A percentile compares a stretch with the other conserved stretches of the same genome.
These are phyloP conservation scores for Andrena flavipes DNA, from an alignment of 2,888 invertebrate species.

Conservation along the genomic window DNA sequence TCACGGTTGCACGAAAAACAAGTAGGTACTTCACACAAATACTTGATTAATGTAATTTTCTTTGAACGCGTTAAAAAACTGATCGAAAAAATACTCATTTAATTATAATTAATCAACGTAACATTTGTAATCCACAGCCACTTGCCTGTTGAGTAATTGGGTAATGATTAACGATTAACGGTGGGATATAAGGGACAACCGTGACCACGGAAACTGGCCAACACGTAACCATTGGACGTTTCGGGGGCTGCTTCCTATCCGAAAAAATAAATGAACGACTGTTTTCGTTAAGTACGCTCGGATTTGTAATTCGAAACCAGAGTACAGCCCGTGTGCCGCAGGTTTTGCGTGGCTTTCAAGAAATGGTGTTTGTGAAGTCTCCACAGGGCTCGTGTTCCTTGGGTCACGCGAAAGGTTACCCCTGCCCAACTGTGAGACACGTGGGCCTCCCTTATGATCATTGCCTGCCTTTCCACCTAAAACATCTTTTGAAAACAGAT, in stretches of 20 bases:
- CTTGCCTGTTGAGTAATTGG: neutral
- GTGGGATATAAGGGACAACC: neutral
- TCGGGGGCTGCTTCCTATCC: neutral
- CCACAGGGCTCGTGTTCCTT: conserved; percentile 51
- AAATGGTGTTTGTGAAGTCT: conserved; percentile 30
- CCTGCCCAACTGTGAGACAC: conserved; percentile 72
- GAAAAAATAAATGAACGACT: conserved; percentile 6
- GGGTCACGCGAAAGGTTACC: conserved; percentile 80
- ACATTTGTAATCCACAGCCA: neutral
- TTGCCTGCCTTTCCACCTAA: conserved; percentile 37
- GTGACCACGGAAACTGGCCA: neutral
- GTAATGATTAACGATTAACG: neutral
- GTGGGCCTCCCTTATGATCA: conserved; percentile 66
- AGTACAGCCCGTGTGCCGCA: neutral
- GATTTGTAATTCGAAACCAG: conserved; percentile 23
- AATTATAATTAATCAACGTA: neutral
- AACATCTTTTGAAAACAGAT: conserved; percentile 4
- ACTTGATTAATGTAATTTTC: too few relatives aligned
- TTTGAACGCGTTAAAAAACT: too few relatives aligned
- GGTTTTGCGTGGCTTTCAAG: conserved; percentile 35
- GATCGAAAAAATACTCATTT: too few relatives aligned
- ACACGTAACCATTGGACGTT: neutral
- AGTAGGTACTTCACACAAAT: too few relatives aligned
- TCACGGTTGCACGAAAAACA: neutral
- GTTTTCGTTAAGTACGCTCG: conserved; percentile 19